Conservation (phyloP, 1,140 invertebrate genomes). For the Amphibalanus amphitrite region DNA sequence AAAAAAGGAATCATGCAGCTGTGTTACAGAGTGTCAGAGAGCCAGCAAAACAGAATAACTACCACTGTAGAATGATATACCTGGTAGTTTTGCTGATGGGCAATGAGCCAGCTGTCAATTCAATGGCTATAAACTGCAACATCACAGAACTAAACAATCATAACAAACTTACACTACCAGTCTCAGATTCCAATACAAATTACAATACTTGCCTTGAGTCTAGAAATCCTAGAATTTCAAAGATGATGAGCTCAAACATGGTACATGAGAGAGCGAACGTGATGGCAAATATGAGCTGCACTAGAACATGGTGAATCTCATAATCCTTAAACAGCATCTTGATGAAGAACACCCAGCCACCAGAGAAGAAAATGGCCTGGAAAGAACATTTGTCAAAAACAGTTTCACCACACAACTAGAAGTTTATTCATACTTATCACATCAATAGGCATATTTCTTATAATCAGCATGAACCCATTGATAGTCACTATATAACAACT, state of each 20-base stretch:
- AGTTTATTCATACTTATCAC: too few species aligned
- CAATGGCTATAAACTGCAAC: too few species aligned
- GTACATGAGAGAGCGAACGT: constrained; percentile 96
- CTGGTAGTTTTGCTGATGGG: too few species aligned
- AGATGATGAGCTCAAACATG: constrained; percentile 99
- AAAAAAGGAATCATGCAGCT: constrained; percentile 22
- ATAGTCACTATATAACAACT: too few species aligned
- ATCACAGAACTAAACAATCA: too few species aligned
- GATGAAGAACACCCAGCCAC: constrained; percentile 97
- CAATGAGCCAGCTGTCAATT: too few species aligned
- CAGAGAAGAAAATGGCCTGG: constrained; percentile 77
- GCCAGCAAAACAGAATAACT: constrained; percentile 14
- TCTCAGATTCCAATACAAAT: too few species aligned
- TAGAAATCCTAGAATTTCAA: constrained; percentile 91
- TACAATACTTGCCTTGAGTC: constrained; percentile 53
- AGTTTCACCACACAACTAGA: neutral
- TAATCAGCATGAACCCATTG: too few species aligned
- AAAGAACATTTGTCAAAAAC: neutral
- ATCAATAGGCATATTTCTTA: too few species aligned
- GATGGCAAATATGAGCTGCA: constrained; percentile 89
- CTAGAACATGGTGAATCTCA: constrained; percentile 85
- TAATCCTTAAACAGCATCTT: constrained; percentile 96
- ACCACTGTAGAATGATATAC: neutral
- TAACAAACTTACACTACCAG: too few species aligned
- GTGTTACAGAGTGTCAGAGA: too few species aligned